Evolutionary conservation across 2,797 vertebrate species (phyloP).

Genomic region (Buphagus erythrorhynchus): DNA sequence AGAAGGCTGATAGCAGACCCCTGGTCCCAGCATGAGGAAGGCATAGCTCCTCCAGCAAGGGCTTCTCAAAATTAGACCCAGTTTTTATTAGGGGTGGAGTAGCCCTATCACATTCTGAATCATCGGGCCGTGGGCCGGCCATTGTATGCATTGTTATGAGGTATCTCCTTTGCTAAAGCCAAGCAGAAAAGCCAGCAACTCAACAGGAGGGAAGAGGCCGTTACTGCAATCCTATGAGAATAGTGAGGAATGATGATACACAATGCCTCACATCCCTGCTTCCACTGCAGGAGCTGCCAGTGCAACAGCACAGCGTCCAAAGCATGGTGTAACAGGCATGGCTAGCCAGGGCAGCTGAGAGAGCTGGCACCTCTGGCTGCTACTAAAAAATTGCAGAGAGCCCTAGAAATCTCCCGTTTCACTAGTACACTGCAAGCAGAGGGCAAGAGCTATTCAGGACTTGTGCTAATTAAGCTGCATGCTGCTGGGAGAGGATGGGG

Average conservation of each 20-base stretch:
- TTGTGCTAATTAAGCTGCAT: slow-evolving; percentile 27
- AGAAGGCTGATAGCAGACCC: neutral
- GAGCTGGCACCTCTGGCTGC: neutral
- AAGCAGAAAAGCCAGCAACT: neutral
- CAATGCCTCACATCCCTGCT: neutral
- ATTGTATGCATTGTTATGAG: neutral
- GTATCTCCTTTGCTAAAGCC: neutral
- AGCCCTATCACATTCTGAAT: neutral
- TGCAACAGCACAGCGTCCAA: neutral
- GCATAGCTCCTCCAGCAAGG: neutral
- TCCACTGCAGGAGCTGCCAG: neutral
- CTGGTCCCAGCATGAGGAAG: neutral
- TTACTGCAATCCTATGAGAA: neutral
- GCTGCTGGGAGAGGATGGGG: slow-evolving; percentile 40
- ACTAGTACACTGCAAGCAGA: neutral
- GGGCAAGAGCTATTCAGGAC: slow-evolving; percentile 36
- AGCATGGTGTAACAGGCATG: accelerated
- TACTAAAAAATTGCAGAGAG: neutral
- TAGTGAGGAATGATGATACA: neutral
- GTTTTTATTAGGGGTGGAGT: slow-evolving; percentile 42
- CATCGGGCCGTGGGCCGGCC: neutral
- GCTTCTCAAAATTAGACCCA: neutral
- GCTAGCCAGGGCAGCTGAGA: neutral
- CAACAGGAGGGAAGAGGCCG: neutral
- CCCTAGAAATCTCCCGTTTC: slow-evolving; percentile 22